These are phyloP conservation scores for Isaurus tuberculatus DNA, from an alignment of 92 coral and sea anemone species.

Conservation along the genomic window DNA sequence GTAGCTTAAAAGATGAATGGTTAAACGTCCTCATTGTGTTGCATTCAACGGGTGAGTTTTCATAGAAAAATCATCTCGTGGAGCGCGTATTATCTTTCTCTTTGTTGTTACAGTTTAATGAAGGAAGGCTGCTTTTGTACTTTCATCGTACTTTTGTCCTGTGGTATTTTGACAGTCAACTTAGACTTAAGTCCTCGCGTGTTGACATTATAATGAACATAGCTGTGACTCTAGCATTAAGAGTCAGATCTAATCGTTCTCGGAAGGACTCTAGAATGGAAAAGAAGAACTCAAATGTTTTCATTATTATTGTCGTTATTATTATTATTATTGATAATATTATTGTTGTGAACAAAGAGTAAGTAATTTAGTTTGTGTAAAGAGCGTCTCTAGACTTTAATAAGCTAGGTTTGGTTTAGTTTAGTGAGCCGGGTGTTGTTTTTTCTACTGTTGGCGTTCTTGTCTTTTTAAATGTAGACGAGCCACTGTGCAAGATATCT, in stretches of 20 bases:
- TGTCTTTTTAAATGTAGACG: no score
- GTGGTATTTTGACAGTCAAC: not conserved
- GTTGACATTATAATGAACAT: not conserved
- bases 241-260: not conserved
- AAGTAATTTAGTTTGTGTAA: no score
- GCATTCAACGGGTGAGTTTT: slow-evolving; percentile 76
- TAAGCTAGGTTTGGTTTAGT: no score
- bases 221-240: no score
- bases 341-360: not conserved
- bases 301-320: not conserved
- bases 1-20: slow-evolving; percentile 58
- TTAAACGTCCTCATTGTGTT: slow-evolving; percentile 60
- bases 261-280: not conserved
- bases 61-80: not conserved
- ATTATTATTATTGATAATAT: not conserved
- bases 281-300: not conserved
- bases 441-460: no score
- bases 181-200: not conserved
- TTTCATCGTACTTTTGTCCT: not conserved
- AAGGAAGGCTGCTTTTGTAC: not conserved
- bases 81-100: not conserved
- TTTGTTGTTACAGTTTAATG: no score
- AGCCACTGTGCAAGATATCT: no score
- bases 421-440: no score
- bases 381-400: no score